These are phyloP conservation scores for Rhodinocichla rosea DNA, from an alignment of 2,113 vertebrate species.

Conservation along the genomic window DNA sequence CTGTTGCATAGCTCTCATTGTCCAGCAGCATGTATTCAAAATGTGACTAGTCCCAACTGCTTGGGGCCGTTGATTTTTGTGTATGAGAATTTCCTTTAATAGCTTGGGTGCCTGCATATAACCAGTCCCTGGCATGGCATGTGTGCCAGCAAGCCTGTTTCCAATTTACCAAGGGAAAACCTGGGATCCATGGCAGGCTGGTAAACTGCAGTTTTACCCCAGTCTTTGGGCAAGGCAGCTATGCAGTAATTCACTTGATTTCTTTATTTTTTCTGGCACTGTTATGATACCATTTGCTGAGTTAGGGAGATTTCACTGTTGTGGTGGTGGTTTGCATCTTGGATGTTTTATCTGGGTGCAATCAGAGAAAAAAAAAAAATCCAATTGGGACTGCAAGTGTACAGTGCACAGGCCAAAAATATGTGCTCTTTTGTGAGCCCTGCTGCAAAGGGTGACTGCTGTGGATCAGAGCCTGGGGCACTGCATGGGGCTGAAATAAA, in stretches of 20 bases:
- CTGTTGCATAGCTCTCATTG: neutral
- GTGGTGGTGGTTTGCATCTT: neutral
- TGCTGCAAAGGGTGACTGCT: neutral
- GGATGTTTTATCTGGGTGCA: neutral
- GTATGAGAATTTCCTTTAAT: neutral
- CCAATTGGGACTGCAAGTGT: neutral
- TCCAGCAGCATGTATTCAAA: neutral
- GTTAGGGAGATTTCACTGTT: neutral
- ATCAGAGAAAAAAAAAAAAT: neutral
- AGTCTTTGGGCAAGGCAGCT: neutral
- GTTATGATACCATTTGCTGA: neutral
- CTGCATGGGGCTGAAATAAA: neutral
- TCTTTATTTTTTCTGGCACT: neutral
- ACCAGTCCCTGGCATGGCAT: neutral
- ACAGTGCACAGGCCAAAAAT: neutral
- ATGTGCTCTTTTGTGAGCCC: neutral
- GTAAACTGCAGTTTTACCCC: neutral
- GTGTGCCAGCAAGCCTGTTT: neutral
- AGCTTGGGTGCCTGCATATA: neutral
- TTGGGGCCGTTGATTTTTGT: neutral
- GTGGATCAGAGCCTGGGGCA: neutral
- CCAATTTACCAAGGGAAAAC: neutral
- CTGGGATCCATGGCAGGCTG: neutral
- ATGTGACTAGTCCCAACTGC: neutral
- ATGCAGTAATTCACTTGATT: neutral